A percentile compares a stretch with the other conserved stretches of the same genome.
phyloP scores from a whole-genome alignment of 2,113 vertebrate species.

The Calidris pygmaea region DNA sequence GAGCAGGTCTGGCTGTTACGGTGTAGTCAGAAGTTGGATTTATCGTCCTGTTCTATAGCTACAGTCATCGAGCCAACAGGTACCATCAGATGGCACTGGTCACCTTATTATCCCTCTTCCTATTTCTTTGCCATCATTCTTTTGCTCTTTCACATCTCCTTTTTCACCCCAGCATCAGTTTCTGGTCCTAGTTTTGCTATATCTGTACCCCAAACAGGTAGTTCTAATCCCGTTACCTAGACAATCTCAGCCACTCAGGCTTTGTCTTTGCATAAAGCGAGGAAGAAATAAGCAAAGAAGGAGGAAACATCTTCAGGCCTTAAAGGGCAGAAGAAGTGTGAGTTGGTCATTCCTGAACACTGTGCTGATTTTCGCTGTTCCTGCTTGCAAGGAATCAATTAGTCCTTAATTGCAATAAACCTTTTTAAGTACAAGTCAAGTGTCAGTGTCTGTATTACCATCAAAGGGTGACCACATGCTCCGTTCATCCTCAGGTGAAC shows the following conservation, averaged over 20 bases:
- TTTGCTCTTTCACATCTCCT: background rate
- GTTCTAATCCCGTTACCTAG: background rate
- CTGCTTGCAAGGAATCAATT: background rate
- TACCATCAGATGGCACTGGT: background rate
- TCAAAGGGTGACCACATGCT: background rate
- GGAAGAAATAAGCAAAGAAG: background rate
- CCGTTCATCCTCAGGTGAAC: background rate
- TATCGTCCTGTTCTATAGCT: background rate
- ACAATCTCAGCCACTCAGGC: too few species aligned
- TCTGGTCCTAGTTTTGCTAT: background rate
- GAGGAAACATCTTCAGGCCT: background rate
- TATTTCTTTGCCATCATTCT: background rate
- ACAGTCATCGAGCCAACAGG: background rate
- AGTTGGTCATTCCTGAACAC: background rate
- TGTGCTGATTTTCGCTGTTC: background rate
- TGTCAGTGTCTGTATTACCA: background rate
- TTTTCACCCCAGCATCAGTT: background rate
- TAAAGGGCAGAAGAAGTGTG: background rate
- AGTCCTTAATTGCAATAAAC: background rate
- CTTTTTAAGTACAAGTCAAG: background rate
- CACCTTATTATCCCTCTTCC: too few species aligned
- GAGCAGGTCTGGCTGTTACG: background rate
- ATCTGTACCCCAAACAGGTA: background rate
- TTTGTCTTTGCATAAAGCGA: background rate
- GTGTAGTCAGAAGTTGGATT: background rate